phyloP scores from a whole-genome alignment of 1,140 invertebrate genomes.

The Tetramorium alpestre region DNA sequence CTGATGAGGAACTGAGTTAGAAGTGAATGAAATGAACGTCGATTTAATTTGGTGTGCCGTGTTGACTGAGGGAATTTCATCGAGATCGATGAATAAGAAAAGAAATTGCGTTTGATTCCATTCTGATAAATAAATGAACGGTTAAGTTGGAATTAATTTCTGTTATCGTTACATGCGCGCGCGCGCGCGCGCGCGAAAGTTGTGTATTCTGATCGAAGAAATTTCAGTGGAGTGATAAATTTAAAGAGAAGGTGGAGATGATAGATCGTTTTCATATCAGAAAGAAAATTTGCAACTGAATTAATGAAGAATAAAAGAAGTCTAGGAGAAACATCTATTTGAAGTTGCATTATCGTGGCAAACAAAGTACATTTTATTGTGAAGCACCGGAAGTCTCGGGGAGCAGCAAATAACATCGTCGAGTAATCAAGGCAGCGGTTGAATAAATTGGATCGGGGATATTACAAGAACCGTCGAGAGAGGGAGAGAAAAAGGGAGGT shows the following conservation, averaged over 20 bases:
- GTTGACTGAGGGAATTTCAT: not conserved
- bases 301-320: slow-evolving; percentile 28
- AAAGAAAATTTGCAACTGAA: not conserved
- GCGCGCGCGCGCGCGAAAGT: not conserved
- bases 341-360: slow-evolving; percentile 24
- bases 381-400: slow-evolving; percentile 48
- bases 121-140: not conserved
- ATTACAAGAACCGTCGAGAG: slow-evolving; percentile 39
- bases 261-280: slow-evolving; percentile 9
- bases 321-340: not conserved
- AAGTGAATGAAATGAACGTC: not conserved
- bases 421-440: slow-evolving; percentile 58
- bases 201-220: too few species aligned
- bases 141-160: not conserved
- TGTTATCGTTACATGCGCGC: not conserved
- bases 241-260: not conserved
- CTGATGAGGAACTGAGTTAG: not conserved
- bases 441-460: slow-evolving; percentile 56
- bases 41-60: not conserved
- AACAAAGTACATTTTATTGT: slow-evolving; percentile 49
- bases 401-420: slow-evolving; percentile 55
- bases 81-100: not conserved
- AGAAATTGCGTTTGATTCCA: not conserved
- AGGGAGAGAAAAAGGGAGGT: not conserved
- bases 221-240: not conserved